Conservation (phyloP, 2,113 vertebrate species). For the Plecotus auritus region DNA sequence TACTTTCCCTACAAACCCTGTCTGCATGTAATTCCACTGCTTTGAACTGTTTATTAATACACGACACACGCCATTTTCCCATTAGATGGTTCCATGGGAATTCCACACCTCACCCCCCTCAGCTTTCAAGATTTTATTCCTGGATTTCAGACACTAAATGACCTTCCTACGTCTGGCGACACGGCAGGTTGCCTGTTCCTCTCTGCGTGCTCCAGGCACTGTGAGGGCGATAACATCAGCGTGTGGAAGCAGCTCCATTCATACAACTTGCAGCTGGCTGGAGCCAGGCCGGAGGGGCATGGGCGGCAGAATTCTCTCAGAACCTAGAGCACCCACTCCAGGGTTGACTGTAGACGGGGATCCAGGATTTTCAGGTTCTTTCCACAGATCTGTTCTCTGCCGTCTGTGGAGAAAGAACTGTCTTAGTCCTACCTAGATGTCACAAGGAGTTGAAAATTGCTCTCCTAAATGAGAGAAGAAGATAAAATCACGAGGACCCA, state of each 20-base stretch:
- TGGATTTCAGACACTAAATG: constrained; percentile 74
- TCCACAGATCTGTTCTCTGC: not conserved
- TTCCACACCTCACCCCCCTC: not conserved
- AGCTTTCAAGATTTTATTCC: constrained; percentile 70
- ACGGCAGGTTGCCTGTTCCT: constrained; percentile 35
- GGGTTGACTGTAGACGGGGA: not conserved
- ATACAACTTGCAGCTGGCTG: constrained; percentile 54
- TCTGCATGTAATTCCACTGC: not conserved
- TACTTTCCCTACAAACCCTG: constrained; percentile 47
- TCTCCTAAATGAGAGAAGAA: not conserved
- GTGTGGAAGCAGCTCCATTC: constrained; percentile 28
- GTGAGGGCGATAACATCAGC: constrained; percentile 55
- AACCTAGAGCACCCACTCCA: constrained; percentile 21
- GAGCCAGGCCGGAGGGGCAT: not conserved
- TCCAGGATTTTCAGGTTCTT: not conserved
- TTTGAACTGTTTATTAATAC: constrained; percentile 65
- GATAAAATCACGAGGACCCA: not conserved
- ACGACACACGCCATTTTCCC: constrained; percentile 63
- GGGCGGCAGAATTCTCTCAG: constrained; percentile 35
- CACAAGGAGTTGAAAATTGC: not conserved
- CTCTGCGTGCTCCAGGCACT: constrained; percentile 61
- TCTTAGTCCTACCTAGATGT: not conserved
- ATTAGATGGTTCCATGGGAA: constrained; percentile 64
- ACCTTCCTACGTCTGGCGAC: constrained; percentile 66
- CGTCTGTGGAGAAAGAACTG: not conserved